phyloP scores from a whole-genome alignment of 1,140 invertebrate species.

The Diorhabda elongata region DNA sequence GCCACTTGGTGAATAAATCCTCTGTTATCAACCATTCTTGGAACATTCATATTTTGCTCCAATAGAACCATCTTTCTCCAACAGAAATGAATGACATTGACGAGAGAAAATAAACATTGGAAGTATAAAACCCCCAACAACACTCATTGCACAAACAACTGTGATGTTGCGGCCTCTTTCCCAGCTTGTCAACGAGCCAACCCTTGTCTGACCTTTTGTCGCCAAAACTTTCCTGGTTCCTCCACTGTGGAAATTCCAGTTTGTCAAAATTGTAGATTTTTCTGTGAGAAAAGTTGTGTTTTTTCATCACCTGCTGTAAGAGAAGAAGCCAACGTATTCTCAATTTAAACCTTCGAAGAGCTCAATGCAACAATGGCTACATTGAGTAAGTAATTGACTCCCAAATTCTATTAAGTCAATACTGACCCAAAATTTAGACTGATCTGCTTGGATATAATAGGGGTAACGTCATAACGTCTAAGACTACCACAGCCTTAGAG shows the following conservation, averaged over 20 bases:
- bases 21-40: slow-evolving; percentile 44
- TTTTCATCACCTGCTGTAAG: slow-evolving; percentile 39
- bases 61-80: slow-evolving; percentile 40
- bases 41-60: slow-evolving; percentile 41
- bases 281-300: slow-evolving; percentile 42
- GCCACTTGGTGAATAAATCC: slow-evolving; percentile 38
- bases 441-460: no score
- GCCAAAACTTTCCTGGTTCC: slow-evolving; percentile 48
- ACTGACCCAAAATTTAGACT: no score
- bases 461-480: no score
- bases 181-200: slow-evolving; percentile 35
- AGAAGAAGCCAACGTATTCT: slow-evolving; percentile 5
- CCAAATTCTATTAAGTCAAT: no score
- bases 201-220: slow-evolving; percentile 45
- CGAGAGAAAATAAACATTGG: slow-evolving; percentile 46
- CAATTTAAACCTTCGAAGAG: no score
- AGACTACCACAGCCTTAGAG: no score
- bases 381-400: no score
- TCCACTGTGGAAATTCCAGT: slow-evolving; percentile 48
- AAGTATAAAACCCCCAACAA: slow-evolving; percentile 40
- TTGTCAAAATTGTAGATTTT: slow-evolving; percentile 49
- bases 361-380: no score
- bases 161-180: slow-evolving; percentile 15
- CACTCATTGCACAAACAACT: slow-evolving; percentile 38
- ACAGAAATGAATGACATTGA: slow-evolving; percentile 12